These are phyloP conservation scores for Phalera bucephala DNA, from an alignment of 2,888 invertebrate species.

Conservation along the genomic window DNA sequence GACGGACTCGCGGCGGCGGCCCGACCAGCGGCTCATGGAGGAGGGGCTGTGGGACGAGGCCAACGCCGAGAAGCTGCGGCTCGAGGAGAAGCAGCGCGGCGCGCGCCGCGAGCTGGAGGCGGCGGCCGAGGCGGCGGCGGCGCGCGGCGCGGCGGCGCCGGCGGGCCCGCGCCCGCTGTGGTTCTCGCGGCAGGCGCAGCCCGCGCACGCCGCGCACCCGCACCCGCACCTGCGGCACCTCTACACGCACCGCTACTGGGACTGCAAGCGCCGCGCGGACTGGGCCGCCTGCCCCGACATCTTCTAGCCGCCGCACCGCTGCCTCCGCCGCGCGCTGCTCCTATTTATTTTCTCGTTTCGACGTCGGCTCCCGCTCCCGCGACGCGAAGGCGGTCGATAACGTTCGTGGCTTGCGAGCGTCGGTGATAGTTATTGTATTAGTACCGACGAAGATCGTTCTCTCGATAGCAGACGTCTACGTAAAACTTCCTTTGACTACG, in stretches of 20 bases:
- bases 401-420: background rate
- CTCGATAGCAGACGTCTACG: slow-evolving; percentile 3
- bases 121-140: slow-evolving; percentile 88
- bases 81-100: slow-evolving; percentile 98
- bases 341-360: slow-evolving; percentile 27
- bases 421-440: slow-evolving; percentile 6
- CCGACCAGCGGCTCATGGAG: slow-evolving; percentile 99
- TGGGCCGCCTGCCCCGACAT: slow-evolving; percentile 97
- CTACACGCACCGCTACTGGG: slow-evolving; percentile 96
- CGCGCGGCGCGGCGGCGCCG: slow-evolving; percentile 84
- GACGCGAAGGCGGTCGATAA: background rate
- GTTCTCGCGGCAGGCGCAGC: slow-evolving; percentile 92
- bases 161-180: slow-evolving; percentile 91
- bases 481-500: slow-evolving; percentile 8
- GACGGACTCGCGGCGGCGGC: slow-evolving; percentile 95
- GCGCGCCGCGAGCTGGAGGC: slow-evolving; percentile 90
- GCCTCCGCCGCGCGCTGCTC: slow-evolving; percentile 21
- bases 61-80: slow-evolving; percentile 89
- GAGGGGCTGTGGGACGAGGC: slow-evolving; percentile 96
- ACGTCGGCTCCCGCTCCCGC: background rate
- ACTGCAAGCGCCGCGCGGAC: slow-evolving; percentile 92
- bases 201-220: slow-evolving; percentile 61
- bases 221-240: slow-evolving; percentile 86
- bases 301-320: slow-evolving; percentile 77
- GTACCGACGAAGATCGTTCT: background rate